Evolutionary conservation across 2,888 invertebrate genomes (phyloP).

Genomic region (Leucophenga montana): DNA sequence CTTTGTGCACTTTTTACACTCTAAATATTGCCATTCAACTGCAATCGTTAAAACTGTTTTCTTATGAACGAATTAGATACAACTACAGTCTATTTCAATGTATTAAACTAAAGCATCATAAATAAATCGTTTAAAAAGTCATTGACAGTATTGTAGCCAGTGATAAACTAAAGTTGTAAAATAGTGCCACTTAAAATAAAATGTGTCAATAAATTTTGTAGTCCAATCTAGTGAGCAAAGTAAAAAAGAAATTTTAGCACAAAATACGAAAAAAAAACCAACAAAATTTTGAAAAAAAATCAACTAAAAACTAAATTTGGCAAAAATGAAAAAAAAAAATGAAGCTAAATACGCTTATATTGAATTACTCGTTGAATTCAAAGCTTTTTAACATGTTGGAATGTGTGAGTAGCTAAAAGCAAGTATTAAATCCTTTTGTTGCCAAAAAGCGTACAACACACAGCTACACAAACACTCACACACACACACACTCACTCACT

Average conservation of each 20-base stretch:
- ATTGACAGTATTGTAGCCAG: too few species aligned
- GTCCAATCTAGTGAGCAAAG: background rate
- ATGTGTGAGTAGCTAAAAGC: background rate
- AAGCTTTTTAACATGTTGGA: constrained; percentile 12
- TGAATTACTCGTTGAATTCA: constrained; percentile 22
- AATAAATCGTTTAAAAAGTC: too few species aligned
- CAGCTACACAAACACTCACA: constrained; percentile 35
- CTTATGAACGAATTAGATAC: too few species aligned
- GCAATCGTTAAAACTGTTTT: too few species aligned
- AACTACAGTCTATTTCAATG: too few species aligned
- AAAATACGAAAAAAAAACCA: too few species aligned
- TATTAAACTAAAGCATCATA: too few species aligned
- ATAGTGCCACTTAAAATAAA: constrained; percentile 50
- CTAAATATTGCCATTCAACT: too few species aligned
- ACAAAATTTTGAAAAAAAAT: too few species aligned
- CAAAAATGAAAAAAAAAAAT: background rate
- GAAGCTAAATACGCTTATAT: background rate
- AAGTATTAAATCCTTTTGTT: constrained; percentile 39
- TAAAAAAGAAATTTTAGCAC: background rate
- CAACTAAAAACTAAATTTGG: too few species aligned
- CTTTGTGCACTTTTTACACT: too few species aligned
- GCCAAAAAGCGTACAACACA: constrained; percentile 37
- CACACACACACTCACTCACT: constrained; percentile 26
- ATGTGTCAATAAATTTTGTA: constrained; percentile 57
- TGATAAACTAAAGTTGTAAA: too few species aligned